Evolutionary conservation across 2,113 vertebrate species (phyloP).

Genomic region (Argyrosomus japonicus): DNA sequence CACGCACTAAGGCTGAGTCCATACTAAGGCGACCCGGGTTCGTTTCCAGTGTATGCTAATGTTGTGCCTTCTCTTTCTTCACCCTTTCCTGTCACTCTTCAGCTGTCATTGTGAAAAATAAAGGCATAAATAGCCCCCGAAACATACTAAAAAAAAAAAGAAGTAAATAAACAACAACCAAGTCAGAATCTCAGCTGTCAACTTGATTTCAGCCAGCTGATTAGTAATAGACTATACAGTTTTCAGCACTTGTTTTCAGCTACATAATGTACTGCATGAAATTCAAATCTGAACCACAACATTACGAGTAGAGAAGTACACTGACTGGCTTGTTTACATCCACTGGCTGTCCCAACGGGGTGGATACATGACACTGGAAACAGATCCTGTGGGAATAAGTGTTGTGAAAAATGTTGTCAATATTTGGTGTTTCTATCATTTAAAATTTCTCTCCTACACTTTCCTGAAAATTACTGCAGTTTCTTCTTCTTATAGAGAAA

Average conservation of each 20-base stretch:
- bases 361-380: not conserved
- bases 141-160: too few species aligned
- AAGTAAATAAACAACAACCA: too few species aligned
- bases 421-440: not conserved
- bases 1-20: too few species aligned
- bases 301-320: not conserved
- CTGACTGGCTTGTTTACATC: slow-evolving; percentile 17
- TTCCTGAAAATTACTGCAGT: not conserved
- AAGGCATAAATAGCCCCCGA: too few species aligned
- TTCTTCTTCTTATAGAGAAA: slow-evolving; percentile 1
- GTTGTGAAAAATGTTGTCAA: not conserved
- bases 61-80: too few species aligned
- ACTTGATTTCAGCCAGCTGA: not conserved
- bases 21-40: too few species aligned
- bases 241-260: not conserved
- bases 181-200: too few species aligned
- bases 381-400: not conserved
- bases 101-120: too few species aligned
- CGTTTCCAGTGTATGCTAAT: too few species aligned
- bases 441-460: not conserved
- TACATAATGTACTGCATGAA: not conserved
- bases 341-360: not conserved
- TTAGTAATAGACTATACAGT: not conserved
- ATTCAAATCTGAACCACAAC: not conserved
- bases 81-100: too few species aligned